phyloP scores from a whole-genome alignment of 2,113 vertebrate genomes.

The Phoenicopterus ruber region DNA sequence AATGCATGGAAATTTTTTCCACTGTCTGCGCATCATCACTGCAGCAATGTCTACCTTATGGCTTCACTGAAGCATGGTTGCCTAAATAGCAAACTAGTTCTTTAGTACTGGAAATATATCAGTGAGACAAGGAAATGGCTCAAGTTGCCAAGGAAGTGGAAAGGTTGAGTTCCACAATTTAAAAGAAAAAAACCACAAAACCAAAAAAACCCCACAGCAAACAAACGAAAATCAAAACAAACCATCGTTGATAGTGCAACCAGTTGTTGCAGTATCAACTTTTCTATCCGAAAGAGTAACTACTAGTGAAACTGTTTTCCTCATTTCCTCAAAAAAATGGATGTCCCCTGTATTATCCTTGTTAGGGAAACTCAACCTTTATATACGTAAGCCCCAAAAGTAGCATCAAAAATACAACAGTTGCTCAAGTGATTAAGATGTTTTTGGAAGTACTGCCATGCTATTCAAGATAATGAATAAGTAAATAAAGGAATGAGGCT shows the following conservation, averaged over 20 bases:
- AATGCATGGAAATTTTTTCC: not conserved
- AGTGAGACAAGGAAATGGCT: not conserved
- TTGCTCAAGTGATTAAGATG: not conserved
- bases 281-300: not conserved
- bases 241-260: not conserved
- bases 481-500: not conserved
- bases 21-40: not conserved
- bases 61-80: not conserved
- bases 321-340: not conserved
- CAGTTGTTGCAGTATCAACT: not conserved
- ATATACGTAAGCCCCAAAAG: not conserved
- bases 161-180: not conserved
- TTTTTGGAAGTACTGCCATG: not conserved
- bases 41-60: not conserved
- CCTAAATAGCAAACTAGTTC: not conserved
- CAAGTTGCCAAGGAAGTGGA: not conserved
- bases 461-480: not conserved
- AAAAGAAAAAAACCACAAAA: not conserved
- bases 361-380: not conserved
- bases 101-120: not conserved
- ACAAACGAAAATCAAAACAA: not conserved
- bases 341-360: not conserved
- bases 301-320: not conserved
- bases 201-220: not conserved
- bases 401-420: not conserved